Conservation (phyloP, 30 jellyfish, hydroid and myxozoan species). For the Pseudorhiza aurosa region DNA sequence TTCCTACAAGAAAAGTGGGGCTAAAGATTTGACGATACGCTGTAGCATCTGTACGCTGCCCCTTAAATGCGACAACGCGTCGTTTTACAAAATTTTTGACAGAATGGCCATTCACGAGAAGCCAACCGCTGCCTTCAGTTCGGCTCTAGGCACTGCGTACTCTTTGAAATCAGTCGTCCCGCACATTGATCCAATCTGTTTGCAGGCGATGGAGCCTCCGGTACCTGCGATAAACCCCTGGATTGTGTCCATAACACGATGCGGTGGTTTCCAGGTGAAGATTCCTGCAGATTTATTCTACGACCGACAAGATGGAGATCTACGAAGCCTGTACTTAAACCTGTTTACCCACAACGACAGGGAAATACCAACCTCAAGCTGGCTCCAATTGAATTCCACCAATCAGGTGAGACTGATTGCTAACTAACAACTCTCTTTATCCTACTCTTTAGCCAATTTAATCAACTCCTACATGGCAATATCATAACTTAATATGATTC, state of each 20-base stretch:
- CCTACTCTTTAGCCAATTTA: too few relatives aligned
- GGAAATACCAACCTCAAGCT: conserved; percentile 31
- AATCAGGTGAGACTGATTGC: conserved; percentile 59
- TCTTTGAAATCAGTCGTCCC: conserved; percentile 33
- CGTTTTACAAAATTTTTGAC: conserved; percentile 39
- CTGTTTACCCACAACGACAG: conserved; percentile 3
- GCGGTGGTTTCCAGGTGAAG: conserved; percentile 46
- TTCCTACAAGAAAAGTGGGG: conserved; percentile 14
- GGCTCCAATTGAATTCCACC: conserved; percentile 53
- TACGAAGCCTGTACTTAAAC: conserved; percentile 57
- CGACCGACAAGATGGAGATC: conserved; percentile 80
- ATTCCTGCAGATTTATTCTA: conserved; percentile 66
- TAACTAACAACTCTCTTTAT: too few relatives aligned
- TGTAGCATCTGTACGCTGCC: conserved; percentile 80
- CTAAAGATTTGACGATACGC: conserved; percentile 3
- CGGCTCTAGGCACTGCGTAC: conserved; percentile 28
- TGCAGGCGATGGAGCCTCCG: conserved; percentile 85
- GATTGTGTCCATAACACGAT: conserved; percentile 49
- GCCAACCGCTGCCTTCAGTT: conserved; percentile 19
- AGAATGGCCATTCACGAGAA: conserved; percentile 8
- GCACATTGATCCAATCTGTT: conserved; percentile 58
- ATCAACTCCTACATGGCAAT: too few relatives aligned
- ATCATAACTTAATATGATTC: too few relatives aligned
- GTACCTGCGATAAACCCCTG: conserved; percentile 67
- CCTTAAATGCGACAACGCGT: conserved; percentile 71